Evolutionary conservation across 2,888 invertebrate genomes (phyloP).

Genomic region (Torymus tubicola): DNA sequence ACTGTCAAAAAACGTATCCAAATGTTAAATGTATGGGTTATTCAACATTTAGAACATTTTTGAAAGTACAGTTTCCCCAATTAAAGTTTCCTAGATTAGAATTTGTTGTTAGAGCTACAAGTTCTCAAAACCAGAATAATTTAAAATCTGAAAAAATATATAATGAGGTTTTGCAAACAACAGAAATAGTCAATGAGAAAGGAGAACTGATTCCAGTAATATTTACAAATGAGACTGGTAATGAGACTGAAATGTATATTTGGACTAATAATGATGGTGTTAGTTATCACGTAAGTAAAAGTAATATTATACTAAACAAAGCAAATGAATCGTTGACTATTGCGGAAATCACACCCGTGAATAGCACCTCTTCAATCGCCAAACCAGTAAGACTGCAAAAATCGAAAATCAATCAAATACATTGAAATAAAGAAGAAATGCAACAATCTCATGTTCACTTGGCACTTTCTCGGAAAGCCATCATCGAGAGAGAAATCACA

Average conservation of each 20-base stretch:
- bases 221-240: slow-evolving; percentile 62
- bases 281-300: slow-evolving; percentile 29
- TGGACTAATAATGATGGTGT: slow-evolving; percentile 55
- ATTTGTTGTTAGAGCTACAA: slow-evolving; percentile 64
- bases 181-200: slow-evolving; percentile 36
- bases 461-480: neutral
- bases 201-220: slow-evolving; percentile 65
- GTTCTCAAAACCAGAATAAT: slow-evolving; percentile 46
- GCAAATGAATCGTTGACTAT: slow-evolving; percentile 6
- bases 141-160: neutral
- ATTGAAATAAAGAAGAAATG: neutral
- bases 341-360: neutral
- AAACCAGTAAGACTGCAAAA: too few relatives aligned
- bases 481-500: slow-evolving; percentile 6
- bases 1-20: slow-evolving; percentile 84
- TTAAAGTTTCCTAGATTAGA: slow-evolving; percentile 83
- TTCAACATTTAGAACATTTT: slow-evolving; percentile 87
- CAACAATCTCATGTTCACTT: neutral
- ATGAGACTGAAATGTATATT: slow-evolving; percentile 66
- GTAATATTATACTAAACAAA: slow-evolving; percentile 17
- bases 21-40: slow-evolving; percentile 88
- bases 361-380: too few relatives aligned
- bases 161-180: slow-evolving; percentile 42
- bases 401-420: too few relatives aligned
- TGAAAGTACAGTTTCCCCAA: slow-evolving; percentile 89